Base-by-base conservation (phyloP, 2,888 invertebrate species). In the Spialia ferax region DNA sequence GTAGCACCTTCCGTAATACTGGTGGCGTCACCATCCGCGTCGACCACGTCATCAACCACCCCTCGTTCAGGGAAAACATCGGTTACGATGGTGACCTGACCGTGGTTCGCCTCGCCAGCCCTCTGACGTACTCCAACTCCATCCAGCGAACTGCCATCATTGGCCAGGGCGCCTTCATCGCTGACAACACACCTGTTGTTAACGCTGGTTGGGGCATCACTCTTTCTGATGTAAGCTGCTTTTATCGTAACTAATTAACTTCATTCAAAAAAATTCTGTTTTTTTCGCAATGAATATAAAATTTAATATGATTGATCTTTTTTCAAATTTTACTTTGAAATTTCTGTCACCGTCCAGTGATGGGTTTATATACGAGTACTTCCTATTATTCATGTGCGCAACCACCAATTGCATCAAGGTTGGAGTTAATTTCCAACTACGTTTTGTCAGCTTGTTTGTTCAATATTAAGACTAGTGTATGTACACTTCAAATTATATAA, bases 1-100 rank as follows among this genome's bases (percentile, higher is more conserved):
- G 90, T 0, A 59, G 82, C 10, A 77, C 80, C 2, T 73, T 68
- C 71, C 85, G 86, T n/a, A 78, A 83, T 70, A 73, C 69, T 0
- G 88, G 87, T 0, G 90, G 90, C 0, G 63, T 57, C 1, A 48
- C 73, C 2, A 20, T 59, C 45, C 64, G 74, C 68, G 23, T 70
- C 6, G 70, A 56, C 0, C 60, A 62, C 52, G 70, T 72, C 7
- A 72, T 82, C 5, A 26, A 68, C 6, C 82, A 79, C 63, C 87
- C 87, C 0, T 60, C 73, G 29, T 97, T 97, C 66, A 97, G 97
- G 78, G 96, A 96, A 0, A 96, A 96, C 79, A 97, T 97, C 81
- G 91, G 97, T 45, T 97, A 97, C 76, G 96, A 96, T 1, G 95
- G 96, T 0, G 91, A 92, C 69, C 80, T 91, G 63, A 68, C 72